These are phyloP conservation scores for Chromobotia macracanthus DNA, from an alignment of 2,797 vertebrate species.

Conservation along the genomic window DNA sequence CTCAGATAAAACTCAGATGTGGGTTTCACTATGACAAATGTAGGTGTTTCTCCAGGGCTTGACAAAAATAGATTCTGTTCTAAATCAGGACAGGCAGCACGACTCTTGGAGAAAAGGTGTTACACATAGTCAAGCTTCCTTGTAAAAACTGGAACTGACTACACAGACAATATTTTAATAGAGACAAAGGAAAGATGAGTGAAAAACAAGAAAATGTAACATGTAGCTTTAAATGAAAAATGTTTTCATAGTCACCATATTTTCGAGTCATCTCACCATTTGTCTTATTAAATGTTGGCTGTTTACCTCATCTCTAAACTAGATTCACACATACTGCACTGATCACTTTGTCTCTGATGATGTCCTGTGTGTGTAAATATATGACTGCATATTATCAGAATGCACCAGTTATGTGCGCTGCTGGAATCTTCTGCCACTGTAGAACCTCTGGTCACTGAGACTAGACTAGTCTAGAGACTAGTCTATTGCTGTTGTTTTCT, in stretches of 20 bases:
- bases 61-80: constrained; percentile 77
- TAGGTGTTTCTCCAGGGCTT: constrained; percentile 74
- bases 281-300: constrained; percentile 24
- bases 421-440: background rate
- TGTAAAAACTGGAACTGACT: constrained; percentile 15
- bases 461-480: no score
- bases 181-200: background rate
- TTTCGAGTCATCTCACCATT: background rate
- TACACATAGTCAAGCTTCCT: constrained; percentile 44
- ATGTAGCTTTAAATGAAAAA: background rate
- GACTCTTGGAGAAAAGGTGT: constrained; percentile 50
- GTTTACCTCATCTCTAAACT: constrained; percentile 24
- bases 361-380: background rate
- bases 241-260: background rate
- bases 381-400: background rate
- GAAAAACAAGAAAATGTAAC: background rate
- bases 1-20: background rate
- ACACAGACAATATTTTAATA: background rate
- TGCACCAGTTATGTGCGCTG: background rate
- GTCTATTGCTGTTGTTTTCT: no score
- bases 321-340: constrained; percentile 28
- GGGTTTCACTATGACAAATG: constrained; percentile 64
- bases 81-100: constrained; percentile 74
- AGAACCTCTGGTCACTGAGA: constrained; percentile 3
- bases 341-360: constrained; percentile 26